Evolutionary conservation across 2,888 invertebrate genomes (phyloP), one percentile per base, ranked within the genome.

Genomic region (Eutolmus rufibarbis): DNA sequence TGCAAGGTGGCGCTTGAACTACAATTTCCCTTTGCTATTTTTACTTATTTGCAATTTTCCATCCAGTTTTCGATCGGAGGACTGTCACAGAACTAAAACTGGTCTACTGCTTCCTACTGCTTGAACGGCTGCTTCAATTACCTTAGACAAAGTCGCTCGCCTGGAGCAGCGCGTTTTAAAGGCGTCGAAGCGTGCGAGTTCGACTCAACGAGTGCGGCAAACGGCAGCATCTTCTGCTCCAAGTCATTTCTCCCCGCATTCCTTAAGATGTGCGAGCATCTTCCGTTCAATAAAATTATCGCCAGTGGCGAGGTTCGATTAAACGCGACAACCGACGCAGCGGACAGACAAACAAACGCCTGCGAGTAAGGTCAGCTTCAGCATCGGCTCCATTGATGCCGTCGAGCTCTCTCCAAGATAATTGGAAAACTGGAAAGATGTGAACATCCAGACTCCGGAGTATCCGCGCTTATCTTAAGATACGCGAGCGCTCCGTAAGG

Each of bases 391-490:
- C 78, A 40, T 74, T 74, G 74, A 74, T 76, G 57, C 86, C 57
- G 77, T 5, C 14, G 19, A 43, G 74, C 28, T 86, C 23, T 86
- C 66, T 23, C 84, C 14, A 81, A 56, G 81, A 28, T 51, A 81
- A 56, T 56, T 81, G 81, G 81, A 81, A 81, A 81, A 81, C 81
- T 81, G 81, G 81, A 81, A 81, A 81, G 81, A 81, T 51, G n/a
- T 28, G 16, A 81, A 81, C 16, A 56, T 76, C 76, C 37, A 40
- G 43, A 8, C 40, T 40, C 40, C 40, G 40, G 12, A 46, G 37
- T 51, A 56, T 34, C 56, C 16, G 51, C 7, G 28, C 34, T 51
- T 51, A 31, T 81, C 51, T 81, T 51, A 46, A 34, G 43, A 46
- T 46, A 14, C 23, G 78, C 43, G 37, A 51, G 23, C 37, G 19